Evolutionary conservation across 2,797 vertebrate species (phyloP), one percentile per base, ranked within the genome.

Genomic region (Loris lydekkerianus): DNA sequence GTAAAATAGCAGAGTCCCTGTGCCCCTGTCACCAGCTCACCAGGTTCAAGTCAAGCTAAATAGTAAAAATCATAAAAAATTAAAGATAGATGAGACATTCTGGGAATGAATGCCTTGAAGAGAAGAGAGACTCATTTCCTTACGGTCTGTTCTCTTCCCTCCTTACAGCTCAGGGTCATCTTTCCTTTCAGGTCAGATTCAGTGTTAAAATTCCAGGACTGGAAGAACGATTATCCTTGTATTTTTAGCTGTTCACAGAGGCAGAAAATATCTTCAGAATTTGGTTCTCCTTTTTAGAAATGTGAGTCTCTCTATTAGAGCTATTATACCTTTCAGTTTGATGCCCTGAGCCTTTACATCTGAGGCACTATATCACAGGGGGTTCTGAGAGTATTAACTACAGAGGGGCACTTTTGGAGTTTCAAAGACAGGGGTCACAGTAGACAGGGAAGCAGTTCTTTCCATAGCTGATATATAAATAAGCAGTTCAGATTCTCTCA

Each of bases 161-260:
- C 31, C 3, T 18, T 77, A 5, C 18, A 77, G 58, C 61, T 85
- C 34, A 61, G 56, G 56, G 53, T 27, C 83, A 88, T 84, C 65
- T 65, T 89, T 92, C 49, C 81, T 89, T 82, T 81, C 72, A 91
- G 67, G 80, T 86, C 83, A 89, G 37, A 34, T 87, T 90, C 49
- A 8, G 89, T 87, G 76, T 78, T 91, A n/a, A 49, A 97, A 65
- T 87, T 92, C 84, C 46, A 95, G 75, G 95, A 29, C 56, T 87
- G 61, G 3, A 93, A 1, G 53, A 93, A 97, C 86, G 93, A 96
- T 86, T 81, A 84, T 58, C 81, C 67, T 70, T 93, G 89, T 95
- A 94, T 97, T 98, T 98, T 97, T 93, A 96, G 81, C 86, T 97
- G 40, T 91, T 72, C 72, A 85, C 17, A 97, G 91, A 95, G 91